Base-by-base conservation (phyloP, 2,888 invertebrate genomes). In the Melangyna quadrimaculata region DNA sequence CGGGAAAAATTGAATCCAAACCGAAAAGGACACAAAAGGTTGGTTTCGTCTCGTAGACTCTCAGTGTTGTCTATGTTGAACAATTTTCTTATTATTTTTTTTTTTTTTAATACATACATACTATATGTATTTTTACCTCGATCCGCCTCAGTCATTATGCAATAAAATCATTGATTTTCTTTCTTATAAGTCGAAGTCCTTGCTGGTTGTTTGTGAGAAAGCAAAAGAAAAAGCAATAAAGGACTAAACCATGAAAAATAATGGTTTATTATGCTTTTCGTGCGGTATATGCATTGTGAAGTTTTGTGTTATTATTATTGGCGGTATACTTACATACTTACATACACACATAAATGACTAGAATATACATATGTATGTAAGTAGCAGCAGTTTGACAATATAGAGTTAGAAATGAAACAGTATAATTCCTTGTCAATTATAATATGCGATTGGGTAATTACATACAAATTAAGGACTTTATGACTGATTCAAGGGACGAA, bases 151-250 rank as follows among this genome's bases (percentile, higher is more conserved):
- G 77, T 81, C 69, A 86, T 86, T 86, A 86, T 86, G 86, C 80
- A 86, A 86, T 81, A 81, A 59, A 59, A 81, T 81, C 86, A 86
- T 86, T 78, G 86, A 86, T 86, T 86, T 86, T 86, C 81, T 71
- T 77, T 86, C 51, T n/a, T n/a, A n/a, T n/a, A n/a, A n/a, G n/a
- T 51, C 73, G 37, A 72, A 65, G 55, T 43, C 63, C 59, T 79
- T 48, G 19, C 22, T 61, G 71, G 71, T 74, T 75, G 65, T 45
- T 67, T 40, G 61, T 43, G 24, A 27, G 14, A 43, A 43, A 63
- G 29, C 32, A 67, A 35, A 67, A 67, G 45, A 32, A 67, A n/a
- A 29, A 48, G 43, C 14, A 48, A 48, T 48, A 45, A 55, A 73
- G 43, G 32, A 63, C 78, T 65, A 65, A 65, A 45, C 65, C 65